Evolutionary conservation across 2,113 vertebrate genomes (phyloP).

Genomic region (Lepisosteus osseus): DNA sequence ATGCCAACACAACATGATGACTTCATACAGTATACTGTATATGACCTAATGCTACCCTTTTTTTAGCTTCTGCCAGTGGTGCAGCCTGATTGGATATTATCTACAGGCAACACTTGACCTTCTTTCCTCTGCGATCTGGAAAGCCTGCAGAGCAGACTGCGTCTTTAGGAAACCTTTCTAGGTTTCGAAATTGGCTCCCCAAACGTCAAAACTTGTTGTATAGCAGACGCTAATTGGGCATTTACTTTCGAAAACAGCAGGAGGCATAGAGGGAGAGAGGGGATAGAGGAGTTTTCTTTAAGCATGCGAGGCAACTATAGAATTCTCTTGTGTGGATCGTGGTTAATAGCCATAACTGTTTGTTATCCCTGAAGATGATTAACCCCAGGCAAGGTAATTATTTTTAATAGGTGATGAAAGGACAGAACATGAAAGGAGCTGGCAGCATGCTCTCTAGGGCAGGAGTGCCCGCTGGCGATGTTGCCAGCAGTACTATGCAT

Average conservation of each 20-base stretch:
- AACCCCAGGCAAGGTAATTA: neutral
- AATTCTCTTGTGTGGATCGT: slow-evolving; percentile 7
- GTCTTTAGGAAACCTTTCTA: neutral
- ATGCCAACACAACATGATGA: too few relatives aligned
- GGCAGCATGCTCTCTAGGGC: neutral
- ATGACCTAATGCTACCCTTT: too few relatives aligned
- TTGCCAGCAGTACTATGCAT: too few relatives aligned
- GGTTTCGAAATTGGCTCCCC: neutral
- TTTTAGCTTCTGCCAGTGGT: too few relatives aligned
- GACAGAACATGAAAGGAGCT: slow-evolving; percentile 2
- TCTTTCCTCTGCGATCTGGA: too few relatives aligned
- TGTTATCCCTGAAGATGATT: slow-evolving; percentile 4
- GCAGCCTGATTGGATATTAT: too few relatives aligned
- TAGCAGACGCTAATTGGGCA: slow-evolving; percentile 63
- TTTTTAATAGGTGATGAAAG: neutral
- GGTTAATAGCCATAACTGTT: neutral
- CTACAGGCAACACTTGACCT: too few relatives aligned
- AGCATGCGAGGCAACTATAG: neutral
- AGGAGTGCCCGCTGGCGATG: neutral
- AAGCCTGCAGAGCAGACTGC: neutral
- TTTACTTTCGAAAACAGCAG: neutral
- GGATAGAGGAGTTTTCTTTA: neutral
- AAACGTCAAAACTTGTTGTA: slow-evolving; percentile 30
- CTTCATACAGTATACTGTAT: too few relatives aligned
- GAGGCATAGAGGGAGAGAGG: neutral